Base-by-base conservation (phyloP, 2,797 vertebrate genomes). In the Peromyscus aztecus region DNA sequence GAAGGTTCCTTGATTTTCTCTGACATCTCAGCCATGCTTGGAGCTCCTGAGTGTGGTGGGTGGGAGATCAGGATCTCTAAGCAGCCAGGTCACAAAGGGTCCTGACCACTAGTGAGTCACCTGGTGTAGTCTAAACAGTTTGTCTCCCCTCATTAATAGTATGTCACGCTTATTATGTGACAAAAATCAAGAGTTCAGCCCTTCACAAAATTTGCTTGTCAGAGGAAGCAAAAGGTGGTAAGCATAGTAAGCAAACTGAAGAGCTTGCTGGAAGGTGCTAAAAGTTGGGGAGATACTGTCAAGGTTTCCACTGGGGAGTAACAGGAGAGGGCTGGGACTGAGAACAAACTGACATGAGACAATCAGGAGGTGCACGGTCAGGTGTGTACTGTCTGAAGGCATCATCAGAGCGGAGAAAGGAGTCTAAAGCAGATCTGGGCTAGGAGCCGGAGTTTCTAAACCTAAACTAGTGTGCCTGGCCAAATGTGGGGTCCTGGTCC, bases 121-220 rank as follows among this genome's bases (percentile, higher is more conserved):
- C n/a, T 5, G 57, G 34, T 21, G 24, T 83, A 77, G 14, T 95
- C 49, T 87, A 23, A 31, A 80, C 52, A 27, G n/a, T 67, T 34
- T 67, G 13, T 92, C 29, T 75, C 21, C 63, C 43, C 75, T 89
- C 63, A 83, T 83, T 16, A 85, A 37, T 0, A 78, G 5, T 61
- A 23, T 27, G 4, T 46, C 52, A 71, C 11, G 24, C 23, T 65
- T 78, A 78, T 19, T 69, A 57, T 61, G 40, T 37, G 27, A 19
- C 37, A 75, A 67, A 49, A 46, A 65, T 19, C 57, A 91, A 80
- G 81, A 91, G 40, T 71, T 84, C 81, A 77, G 46, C 11, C 52
- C 24, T 67, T 92, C 19, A 34, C 0, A 17, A n/a, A 91, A 8
- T 27, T 95, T 93, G 4, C 67, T 63, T 93, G 95, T 90, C 81